Evolutionary conservation across 1,140 invertebrate genomes (phyloP).

Genomic region (Brachionus calyciflorus): DNA sequence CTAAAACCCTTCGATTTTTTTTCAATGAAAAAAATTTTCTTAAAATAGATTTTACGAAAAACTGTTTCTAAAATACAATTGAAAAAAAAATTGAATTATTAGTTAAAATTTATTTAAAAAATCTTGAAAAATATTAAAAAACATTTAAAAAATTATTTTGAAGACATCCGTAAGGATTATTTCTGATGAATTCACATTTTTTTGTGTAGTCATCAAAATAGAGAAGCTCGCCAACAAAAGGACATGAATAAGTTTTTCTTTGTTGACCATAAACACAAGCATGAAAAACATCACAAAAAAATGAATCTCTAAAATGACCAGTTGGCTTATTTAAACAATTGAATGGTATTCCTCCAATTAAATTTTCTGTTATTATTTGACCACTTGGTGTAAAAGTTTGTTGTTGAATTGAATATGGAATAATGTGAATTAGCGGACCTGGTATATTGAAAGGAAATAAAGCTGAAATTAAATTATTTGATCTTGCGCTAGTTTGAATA

Average conservation of each 20-base stretch:
- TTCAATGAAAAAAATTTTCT: too few relatives aligned
- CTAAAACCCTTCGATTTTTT: too few relatives aligned
- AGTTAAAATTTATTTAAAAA: conserved; percentile 1
- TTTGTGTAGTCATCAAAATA: conserved; percentile 42
- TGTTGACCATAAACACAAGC: conserved; percentile 44
- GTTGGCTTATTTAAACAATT: conserved; percentile 13
- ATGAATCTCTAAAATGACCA: conserved; percentile 35
- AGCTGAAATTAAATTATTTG: not conserved
- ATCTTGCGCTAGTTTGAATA: too few relatives aligned
- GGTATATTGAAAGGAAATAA: not conserved
- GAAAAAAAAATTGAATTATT: conserved; percentile 15
- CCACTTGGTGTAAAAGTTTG: conserved; percentile 1
- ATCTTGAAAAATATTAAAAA: too few relatives aligned
- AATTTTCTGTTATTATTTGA: conserved; percentile 17
- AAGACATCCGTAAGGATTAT: not conserved
- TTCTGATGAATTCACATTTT: not conserved
- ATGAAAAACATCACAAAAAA: conserved; percentile 47
- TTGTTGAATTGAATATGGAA: conserved; percentile 30
- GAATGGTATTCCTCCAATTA: conserved; percentile 34
- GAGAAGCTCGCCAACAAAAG: not conserved
- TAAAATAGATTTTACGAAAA: too few relatives aligned
- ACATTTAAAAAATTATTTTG: not conserved
- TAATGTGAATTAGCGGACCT: not conserved
- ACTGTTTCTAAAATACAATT: too few relatives aligned
- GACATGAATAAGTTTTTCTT: conserved; percentile 19